Conservation (phyloP, 2,113 vertebrate genomes). For the Chlamydotis undulata region DNA sequence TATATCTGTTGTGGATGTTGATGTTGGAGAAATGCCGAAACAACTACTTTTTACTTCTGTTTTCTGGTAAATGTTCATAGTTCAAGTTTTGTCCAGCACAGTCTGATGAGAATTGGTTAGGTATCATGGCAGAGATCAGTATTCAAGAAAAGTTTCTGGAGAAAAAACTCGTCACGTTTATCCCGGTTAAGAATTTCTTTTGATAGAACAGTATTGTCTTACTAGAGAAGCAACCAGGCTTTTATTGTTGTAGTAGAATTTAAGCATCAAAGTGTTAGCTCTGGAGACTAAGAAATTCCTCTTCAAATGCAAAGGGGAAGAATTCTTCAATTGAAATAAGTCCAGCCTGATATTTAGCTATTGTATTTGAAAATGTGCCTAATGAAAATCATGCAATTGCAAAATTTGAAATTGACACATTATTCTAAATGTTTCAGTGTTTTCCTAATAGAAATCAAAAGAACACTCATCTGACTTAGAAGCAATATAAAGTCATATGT, state of each 20-base stretch:
- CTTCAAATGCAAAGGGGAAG: background rate
- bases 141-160: background rate
- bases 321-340: background rate
- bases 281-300: background rate
- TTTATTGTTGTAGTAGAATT: background rate
- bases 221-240: background rate
- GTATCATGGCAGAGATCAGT: background rate
- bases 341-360: background rate
- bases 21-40: background rate
- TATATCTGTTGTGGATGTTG: background rate
- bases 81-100: background rate
- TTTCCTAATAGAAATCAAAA: background rate
- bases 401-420: background rate
- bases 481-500: background rate
- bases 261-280: background rate
- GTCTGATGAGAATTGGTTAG: background rate
- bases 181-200: background rate
- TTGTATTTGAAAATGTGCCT: background rate
- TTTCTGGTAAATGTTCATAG: background rate
- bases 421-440: background rate
- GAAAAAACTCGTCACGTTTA: background rate
- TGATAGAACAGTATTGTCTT: background rate
- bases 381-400: background rate
- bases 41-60: background rate
- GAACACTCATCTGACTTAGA: background rate